Percentiles rank a stretch among this genome's conserved stretches.
Evolutionary conservation across 2,888 invertebrate genomes (phyloP).

Genomic region (Netelia fuscicornis): DNA sequence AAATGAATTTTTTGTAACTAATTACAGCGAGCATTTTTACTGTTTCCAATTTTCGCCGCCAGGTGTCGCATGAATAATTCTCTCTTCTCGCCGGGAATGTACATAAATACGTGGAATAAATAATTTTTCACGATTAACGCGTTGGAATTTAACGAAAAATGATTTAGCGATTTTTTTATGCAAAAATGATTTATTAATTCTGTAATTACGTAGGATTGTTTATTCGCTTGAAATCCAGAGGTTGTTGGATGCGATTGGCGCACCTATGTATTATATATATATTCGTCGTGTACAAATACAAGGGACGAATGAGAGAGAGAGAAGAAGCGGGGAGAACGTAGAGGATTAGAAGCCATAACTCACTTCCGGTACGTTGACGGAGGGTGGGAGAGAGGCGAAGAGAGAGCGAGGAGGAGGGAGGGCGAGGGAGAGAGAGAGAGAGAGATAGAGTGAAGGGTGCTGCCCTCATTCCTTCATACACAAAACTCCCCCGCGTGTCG

Average conservation of each 20-base stretch:
- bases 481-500: constrained; percentile 46
- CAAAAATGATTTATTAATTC: too few species aligned
- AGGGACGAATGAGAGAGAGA: constrained; percentile 14
- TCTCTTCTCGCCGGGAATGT: too few species aligned
- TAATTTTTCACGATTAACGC: too few species aligned
- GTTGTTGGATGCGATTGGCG: constrained; percentile 3
- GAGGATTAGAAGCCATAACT: constrained; percentile 69
- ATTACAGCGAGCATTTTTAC: too few species aligned
- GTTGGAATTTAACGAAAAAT: too few species aligned
- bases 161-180: too few species aligned
- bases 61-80: too few species aligned
- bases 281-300: constrained; percentile 22
- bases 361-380: constrained; percentile 65
- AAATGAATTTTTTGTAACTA: too few species aligned
- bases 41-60: too few species aligned
- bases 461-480: constrained; percentile 61
- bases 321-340: constrained; percentile 27
- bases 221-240: constrained; percentile 30
- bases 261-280: too few species aligned
- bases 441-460: constrained; percentile 41
- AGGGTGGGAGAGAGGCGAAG: not conserved
- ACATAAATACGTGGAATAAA: too few species aligned
- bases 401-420: not conserved
- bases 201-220: constrained; percentile 34
- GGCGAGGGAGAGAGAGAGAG: constrained; percentile 6